A percentile compares a stretch with the other conserved stretches of the same genome.
Evolutionary conservation across 1,140 invertebrate genomes (phyloP).

Genomic region (Tetraneura akinire): DNA sequence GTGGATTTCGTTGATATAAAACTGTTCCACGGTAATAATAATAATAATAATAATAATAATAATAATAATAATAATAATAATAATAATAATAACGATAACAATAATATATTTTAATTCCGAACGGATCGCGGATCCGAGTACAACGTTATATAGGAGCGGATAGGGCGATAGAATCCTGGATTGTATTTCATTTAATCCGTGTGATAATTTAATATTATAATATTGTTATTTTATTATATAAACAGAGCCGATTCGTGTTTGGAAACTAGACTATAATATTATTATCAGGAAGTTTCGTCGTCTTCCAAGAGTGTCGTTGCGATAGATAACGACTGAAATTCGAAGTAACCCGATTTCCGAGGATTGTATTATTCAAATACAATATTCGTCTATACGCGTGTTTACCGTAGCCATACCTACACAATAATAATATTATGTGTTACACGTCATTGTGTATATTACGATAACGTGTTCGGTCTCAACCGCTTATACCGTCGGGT

Average conservation of each 20-base stretch:
- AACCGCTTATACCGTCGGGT: not conserved
- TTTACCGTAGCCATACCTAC: too few relatives aligned
- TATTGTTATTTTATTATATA: too few relatives aligned
- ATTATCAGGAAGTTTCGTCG: not conserved
- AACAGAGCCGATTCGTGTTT: too few relatives aligned
- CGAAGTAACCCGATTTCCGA: not conserved
- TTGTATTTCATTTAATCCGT: not conserved
- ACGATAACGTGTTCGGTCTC: not conserved
- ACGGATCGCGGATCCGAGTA: not conserved
- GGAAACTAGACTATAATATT: not conserved
- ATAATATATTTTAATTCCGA: constrained; percentile 10
- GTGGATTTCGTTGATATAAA: not conserved
- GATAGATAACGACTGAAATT: not conserved
- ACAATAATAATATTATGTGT: not conserved
- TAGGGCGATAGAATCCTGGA: too few relatives aligned
- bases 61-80: not conserved
- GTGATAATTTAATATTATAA: too few relatives aligned
- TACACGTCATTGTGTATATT: not conserved
- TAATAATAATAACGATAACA: not conserved
- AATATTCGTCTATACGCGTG: too few relatives aligned
- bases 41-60: not conserved
- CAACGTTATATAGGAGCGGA: too few relatives aligned
- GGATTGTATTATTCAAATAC: not conserved
- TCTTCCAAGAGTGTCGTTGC: not conserved
- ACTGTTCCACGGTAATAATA: not conserved